Evolutionary conservation across 2,888 invertebrate genomes (phyloP).

Genomic region (Aromia moschata): DNA sequence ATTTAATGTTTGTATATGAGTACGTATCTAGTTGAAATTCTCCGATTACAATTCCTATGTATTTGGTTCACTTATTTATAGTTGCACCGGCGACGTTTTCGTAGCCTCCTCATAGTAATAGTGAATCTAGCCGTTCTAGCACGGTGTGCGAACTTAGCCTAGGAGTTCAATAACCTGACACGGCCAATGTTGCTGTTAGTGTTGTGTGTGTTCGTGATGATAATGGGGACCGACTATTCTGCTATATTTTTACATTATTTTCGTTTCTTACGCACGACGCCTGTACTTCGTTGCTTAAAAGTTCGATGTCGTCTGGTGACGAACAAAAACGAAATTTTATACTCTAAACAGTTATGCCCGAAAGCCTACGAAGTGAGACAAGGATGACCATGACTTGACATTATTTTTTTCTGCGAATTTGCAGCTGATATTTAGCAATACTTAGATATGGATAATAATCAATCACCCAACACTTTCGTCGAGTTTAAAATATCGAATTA

Average conservation of each 20-base stretch:
- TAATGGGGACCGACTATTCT: conserved; percentile 21
- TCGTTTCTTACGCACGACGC: conserved; percentile 6
- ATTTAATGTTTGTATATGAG: too few species aligned
- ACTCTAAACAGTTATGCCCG: background rate
- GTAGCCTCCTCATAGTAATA: background rate
- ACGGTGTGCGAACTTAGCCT: conserved; percentile 50
- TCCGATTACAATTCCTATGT: background rate
- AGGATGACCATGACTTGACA: too few species aligned
- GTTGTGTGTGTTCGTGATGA: conserved; percentile 21
- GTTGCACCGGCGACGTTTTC: conserved; percentile 7
- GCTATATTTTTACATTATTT: conserved; percentile 6
- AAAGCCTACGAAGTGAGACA: too few species aligned
- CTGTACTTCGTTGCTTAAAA: conserved; percentile 6
- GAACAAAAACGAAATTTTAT: conserved; percentile 10
- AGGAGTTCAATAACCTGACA: conserved; percentile 48
- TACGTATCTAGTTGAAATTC: too few species aligned
- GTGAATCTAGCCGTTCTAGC: conserved; percentile 23
- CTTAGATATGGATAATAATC: too few species aligned
- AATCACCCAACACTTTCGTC: too few species aligned
- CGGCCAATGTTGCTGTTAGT: conserved; percentile 45
- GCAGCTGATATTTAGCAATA: too few species aligned
- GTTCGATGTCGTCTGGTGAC: background rate
- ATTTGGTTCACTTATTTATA: conserved; percentile 8
- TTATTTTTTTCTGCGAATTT: too few species aligned
- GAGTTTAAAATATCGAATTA: too few species aligned